Base-by-base conservation (phyloP, 2,888 invertebrate genomes). In the Campoletis raptor region DNA sequence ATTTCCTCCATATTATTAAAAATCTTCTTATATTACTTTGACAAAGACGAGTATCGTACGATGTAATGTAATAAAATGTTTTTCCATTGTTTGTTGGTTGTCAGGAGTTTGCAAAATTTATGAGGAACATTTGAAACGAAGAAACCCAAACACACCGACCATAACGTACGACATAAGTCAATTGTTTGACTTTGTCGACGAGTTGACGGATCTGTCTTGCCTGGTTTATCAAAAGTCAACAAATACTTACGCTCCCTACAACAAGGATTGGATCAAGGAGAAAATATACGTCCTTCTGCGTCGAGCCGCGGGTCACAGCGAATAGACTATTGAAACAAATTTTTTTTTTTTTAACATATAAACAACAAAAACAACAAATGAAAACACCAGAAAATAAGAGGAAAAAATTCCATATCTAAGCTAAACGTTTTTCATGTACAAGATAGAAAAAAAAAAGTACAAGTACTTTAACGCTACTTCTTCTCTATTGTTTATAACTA, bases 221-320 rank as follows among this genome's bases (percentile, higher is more conserved):
- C 95, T 99, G 86, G 99, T 99, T 87, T 99, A 98, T 94, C 98
- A 99, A 95, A 99, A 99, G 94, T 97, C 98, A 9, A 98, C 98
- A 64, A 98, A 98, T 92, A 98, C 98, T 0, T 99, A 99, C 92
- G 98, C 98, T 1, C 99, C 99, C 0, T 99, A 99, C 95, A 99
- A 99, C 94, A 99, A 99, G 95, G 99, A 99, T 92, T 99, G 99
- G 99, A 98, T 99, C 84, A 99, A 99, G 94, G 99, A 99, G 94
- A 99, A 99, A 94, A 99, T 99, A 88, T 99, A 99, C 93, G 97
- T 99, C 6, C 95, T 99, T 91, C 95, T 99, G 88, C 97, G 98
- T 90, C 98, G 99, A 95, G 99, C 99, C 0, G 97, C 98, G 0
- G 97, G 97, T 0, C 96, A 96, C 89, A 91, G 88, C 80, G 91